A percentile compares a stretch with the other conserved stretches of the same genome.
Evolutionary conservation across 2,888 invertebrate species (phyloP).

Genomic region (Notodonta dromedarius): DNA sequence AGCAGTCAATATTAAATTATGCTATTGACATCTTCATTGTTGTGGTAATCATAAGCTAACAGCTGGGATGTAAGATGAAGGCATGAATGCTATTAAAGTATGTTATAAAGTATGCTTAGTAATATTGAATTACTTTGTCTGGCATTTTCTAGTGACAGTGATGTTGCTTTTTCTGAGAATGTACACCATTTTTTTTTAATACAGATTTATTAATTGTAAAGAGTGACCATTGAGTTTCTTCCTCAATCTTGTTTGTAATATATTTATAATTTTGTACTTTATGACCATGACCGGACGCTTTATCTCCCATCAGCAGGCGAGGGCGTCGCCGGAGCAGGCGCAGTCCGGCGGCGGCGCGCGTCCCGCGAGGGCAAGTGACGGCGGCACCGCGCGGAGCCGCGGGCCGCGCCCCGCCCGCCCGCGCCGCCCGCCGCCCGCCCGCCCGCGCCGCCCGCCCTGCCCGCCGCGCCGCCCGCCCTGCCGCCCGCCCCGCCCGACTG

Average conservation of each 20-base stretch:
- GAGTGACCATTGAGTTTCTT: too few relatives aligned
- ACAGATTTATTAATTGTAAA: too few relatives aligned
- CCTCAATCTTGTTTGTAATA: not conserved
- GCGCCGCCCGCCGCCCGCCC: constrained; percentile 18
- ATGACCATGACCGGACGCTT: constrained; percentile 8
- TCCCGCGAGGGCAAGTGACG: constrained; percentile 91
- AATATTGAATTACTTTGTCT: too few relatives aligned
- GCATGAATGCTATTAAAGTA: too few relatives aligned
- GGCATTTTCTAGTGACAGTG: too few relatives aligned
- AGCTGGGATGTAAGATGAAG: too few relatives aligned
- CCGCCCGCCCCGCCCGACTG: constrained; percentile 34
- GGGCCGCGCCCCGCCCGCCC: constrained; percentile 56
- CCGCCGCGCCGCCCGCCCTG: constrained; percentile 22
- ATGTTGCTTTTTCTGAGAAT: too few relatives aligned
- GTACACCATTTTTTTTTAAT: too few relatives aligned
- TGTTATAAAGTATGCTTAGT: too few relatives aligned
- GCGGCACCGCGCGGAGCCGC: constrained; percentile 82
- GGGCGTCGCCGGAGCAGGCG: constrained; percentile 52
- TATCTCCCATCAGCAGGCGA: constrained; percentile 62
- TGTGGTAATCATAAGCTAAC: too few relatives aligned
- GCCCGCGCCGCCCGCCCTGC: constrained; percentile 21
- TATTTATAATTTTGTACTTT: not conserved
- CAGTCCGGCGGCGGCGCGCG: constrained; percentile 85
- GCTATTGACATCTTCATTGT: not conserved
- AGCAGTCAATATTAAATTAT: not conserved